Evolutionary conservation across 2,797 vertebrate species (phyloP).

Genomic region (Pangasius macronema): DNA sequence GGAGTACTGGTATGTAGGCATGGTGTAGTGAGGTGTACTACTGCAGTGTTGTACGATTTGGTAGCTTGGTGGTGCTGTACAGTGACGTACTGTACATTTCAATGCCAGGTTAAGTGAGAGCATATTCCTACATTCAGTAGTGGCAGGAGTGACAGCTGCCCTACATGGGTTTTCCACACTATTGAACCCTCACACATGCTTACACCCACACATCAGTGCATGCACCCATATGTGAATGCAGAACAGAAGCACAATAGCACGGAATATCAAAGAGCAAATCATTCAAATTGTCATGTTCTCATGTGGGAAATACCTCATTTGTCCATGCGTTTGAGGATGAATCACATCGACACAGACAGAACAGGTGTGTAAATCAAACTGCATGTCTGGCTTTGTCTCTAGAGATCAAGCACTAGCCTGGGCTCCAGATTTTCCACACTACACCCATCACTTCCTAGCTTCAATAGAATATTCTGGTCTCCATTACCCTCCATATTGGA

Average conservation of each 20-base stretch:
- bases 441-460: slow-evolving; percentile 9
- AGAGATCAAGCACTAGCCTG: slow-evolving; percentile 13
- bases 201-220: not conserved
- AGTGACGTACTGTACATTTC: not conserved
- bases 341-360: slow-evolving; percentile 1
- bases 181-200: slow-evolving; percentile 31
- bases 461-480: not conserved
- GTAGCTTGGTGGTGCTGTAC: not conserved
- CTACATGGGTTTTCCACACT: slow-evolving; percentile 1
- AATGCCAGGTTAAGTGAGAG: not conserved
- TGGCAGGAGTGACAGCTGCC: slow-evolving; percentile 4
- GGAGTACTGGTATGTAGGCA: not conserved
- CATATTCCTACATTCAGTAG: not conserved
- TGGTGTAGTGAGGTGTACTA: not conserved
- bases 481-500: not conserved
- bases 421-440: not conserved
- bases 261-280: slow-evolving; percentile 19
- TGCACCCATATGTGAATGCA: not conserved
- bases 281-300: slow-evolving; percentile 18
- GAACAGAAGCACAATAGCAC: slow-evolving; percentile 26
- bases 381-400: slow-evolving; percentile 1
- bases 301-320: not conserved
- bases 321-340: not conserved
- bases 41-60: not conserved
- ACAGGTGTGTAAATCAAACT: slow-evolving; percentile 30